Conservation (phyloP, 2,888 invertebrate species). For the Hypomecis atomaria region DNA sequence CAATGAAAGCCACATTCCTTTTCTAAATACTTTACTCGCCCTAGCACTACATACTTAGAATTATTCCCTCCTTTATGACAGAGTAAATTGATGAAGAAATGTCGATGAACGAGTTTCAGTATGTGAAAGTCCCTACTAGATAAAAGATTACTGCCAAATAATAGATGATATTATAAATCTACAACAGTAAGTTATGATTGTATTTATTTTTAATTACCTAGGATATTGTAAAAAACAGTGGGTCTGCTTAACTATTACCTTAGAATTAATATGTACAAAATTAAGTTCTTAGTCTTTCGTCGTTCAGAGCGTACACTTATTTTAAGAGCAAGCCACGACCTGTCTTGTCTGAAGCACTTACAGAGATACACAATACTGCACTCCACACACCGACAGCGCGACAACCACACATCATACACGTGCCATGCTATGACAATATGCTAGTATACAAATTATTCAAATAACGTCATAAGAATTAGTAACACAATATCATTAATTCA, state of each 20-base stretch:
- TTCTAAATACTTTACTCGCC: slow-evolving; percentile 58
- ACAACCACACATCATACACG: slow-evolving; percentile 20
- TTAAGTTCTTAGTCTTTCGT: slow-evolving; percentile 80
- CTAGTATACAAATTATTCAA: slow-evolving; percentile 49
- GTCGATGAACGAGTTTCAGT: slow-evolving; percentile 45
- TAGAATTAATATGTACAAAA: slow-evolving; percentile 80
- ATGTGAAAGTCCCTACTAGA: slow-evolving; percentile 62
- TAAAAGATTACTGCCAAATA: slow-evolving; percentile 75
- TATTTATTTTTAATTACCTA: slow-evolving; percentile 73
- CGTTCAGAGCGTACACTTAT: slow-evolving; percentile 73
- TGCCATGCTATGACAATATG: slow-evolving; percentile 38
- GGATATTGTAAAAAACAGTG: slow-evolving; percentile 83
- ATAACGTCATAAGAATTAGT: slow-evolving; percentile 68
- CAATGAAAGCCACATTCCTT: slow-evolving; percentile 61
- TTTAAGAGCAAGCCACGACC: slow-evolving; percentile 65
- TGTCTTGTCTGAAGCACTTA: slow-evolving; percentile 56
- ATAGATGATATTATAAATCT: slow-evolving; percentile 71
- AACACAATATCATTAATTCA: slow-evolving; percentile 69
- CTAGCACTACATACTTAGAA: slow-evolving; percentile 60
- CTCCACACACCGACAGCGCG: slow-evolving; percentile 42
- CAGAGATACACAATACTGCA: slow-evolving; percentile 51
- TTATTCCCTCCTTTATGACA: slow-evolving; percentile 62
- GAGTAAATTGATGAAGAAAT: slow-evolving; percentile 49
- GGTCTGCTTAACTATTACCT: slow-evolving; percentile 75
- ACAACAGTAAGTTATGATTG: slow-evolving; percentile 76